Conservation (phyloP, 92 coral and sea anemone species). For the Porites rus region DNA sequence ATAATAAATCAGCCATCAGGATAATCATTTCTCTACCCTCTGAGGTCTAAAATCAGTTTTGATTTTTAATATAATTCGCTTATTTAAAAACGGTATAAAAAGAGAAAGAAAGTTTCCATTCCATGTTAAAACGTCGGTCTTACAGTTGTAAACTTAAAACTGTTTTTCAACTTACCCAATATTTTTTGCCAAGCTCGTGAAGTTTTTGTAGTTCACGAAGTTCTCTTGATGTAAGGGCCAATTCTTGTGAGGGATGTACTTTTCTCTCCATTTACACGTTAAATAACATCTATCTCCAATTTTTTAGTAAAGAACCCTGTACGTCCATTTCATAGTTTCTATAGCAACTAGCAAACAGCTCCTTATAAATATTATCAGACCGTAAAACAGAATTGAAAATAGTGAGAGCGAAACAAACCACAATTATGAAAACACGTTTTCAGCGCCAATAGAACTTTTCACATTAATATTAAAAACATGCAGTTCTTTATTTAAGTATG, state of each 20-base stretch:
- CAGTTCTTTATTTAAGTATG: too few species aligned
- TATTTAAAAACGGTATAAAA: too few species aligned
- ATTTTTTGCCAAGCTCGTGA: slow-evolving; percentile 87
- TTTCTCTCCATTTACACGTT: slow-evolving; percentile 18
- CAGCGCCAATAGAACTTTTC: not conserved
- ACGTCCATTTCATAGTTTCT: not conserved
- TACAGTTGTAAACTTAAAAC: too few species aligned
- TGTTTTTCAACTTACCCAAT: slow-evolving; percentile 70
- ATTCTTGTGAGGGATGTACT: slow-evolving; percentile 9
- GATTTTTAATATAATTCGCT: too few species aligned
- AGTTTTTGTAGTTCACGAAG: slow-evolving; percentile 85
- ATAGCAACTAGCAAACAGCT: not conserved
- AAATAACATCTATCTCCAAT: not conserved
- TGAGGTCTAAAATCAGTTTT: too few species aligned
- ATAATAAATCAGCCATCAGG: too few species aligned
- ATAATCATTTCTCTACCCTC: too few species aligned
- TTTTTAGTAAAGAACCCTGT: not conserved
- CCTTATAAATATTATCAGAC: too few species aligned
- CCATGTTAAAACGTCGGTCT: too few species aligned
- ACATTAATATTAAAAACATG: too few species aligned
- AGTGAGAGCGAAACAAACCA: too few species aligned
- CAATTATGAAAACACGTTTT: slow-evolving; percentile 1
- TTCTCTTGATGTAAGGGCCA: slow-evolving; percentile 67
- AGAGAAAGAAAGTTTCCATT: too few species aligned
- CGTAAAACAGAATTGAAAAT: not conserved